These are phyloP conservation scores for Dendropsophus ebraccatus DNA, from an alignment of 2,113 vertebrate genomes.

Conservation along the genomic window DNA sequence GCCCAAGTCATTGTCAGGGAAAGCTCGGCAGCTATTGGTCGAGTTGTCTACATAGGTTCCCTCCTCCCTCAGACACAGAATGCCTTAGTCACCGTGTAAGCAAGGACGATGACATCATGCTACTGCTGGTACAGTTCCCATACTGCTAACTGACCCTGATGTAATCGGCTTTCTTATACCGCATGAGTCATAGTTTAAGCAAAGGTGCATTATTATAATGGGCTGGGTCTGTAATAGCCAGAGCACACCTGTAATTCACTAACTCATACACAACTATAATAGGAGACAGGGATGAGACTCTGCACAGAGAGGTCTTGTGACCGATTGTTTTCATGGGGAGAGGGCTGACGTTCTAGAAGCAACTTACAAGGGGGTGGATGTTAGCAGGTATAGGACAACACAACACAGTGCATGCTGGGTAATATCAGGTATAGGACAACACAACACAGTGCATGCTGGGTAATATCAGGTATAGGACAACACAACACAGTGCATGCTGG, in stretches of 20 bases:
- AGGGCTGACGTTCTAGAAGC: background rate
- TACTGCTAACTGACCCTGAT: conserved; percentile 54
- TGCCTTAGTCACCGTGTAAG: conserved; percentile 56
- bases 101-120: conserved; percentile 56
- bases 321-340: background rate
- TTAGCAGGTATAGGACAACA: background rate
- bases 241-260: conserved; percentile 39
- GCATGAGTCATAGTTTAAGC: conserved; percentile 50
- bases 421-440: too few species aligned
- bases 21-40: conserved; percentile 6
- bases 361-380: background rate
- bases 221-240: background rate
- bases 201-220: conserved; percentile 31
- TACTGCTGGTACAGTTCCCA: conserved; percentile 36
- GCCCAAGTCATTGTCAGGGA: conserved; percentile 19
- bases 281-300: background rate
- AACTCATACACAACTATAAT: background rate
- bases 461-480: too few species aligned
- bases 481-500: too few species aligned
- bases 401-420: background rate
- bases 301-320: background rate
- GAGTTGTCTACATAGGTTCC: background rate
- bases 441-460: too few species aligned
- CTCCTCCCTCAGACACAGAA: conserved; percentile 41
- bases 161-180: conserved; percentile 50